Evolutionary conservation across 2,888 invertebrate genomes (phyloP).

Genomic region (Rhagophthalmus giganteus): DNA sequence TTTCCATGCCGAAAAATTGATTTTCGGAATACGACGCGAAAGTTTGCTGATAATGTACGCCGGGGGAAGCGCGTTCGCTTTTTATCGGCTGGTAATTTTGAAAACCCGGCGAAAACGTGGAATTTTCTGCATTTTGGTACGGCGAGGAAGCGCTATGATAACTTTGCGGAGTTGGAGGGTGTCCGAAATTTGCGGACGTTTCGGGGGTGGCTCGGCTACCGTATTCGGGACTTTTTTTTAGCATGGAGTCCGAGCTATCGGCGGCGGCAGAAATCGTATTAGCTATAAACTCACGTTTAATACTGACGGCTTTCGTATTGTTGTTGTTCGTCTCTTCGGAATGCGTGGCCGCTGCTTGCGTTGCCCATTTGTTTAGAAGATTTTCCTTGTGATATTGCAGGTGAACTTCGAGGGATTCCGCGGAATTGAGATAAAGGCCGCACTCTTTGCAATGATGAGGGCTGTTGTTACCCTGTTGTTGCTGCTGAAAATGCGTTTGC

Average conservation of each 20-base stretch:
- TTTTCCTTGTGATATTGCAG: constrained; percentile 79
- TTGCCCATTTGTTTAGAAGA: constrained; percentile 73
- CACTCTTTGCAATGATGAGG: constrained; percentile 76
- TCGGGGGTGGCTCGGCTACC: constrained; percentile 61
- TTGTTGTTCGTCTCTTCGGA: constrained; percentile 69
- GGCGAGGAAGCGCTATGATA: constrained; percentile 70
- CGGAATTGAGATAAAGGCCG: constrained; percentile 73
- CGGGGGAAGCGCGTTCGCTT: constrained; percentile 57
- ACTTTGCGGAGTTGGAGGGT: constrained; percentile 68
- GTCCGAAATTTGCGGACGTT: constrained; percentile 62
- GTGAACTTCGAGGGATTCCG: constrained; percentile 77
- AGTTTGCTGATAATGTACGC: constrained; percentile 40
- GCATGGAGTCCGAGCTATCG: constrained; percentile 73
- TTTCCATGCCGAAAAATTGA: constrained; percentile 46
- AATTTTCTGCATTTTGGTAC: constrained; percentile 63
- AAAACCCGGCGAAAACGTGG: constrained; percentile 59
- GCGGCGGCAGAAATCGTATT: constrained; percentile 68
- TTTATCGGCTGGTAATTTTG: constrained; percentile 49
- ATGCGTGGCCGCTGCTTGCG: constrained; percentile 55
- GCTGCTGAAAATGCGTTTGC: constrained; percentile 34
- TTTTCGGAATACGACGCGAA: constrained; percentile 40
- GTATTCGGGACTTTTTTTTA: constrained; percentile 64
- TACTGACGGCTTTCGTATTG: constrained; percentile 55
- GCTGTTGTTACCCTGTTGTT: constrained; percentile 59
- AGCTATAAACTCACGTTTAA: constrained; percentile 61